Evolutionary conservation across 2,113 vertebrate species (phyloP), one percentile per base, ranked within the genome.

Genomic region (Centropus bengalensis): DNA sequence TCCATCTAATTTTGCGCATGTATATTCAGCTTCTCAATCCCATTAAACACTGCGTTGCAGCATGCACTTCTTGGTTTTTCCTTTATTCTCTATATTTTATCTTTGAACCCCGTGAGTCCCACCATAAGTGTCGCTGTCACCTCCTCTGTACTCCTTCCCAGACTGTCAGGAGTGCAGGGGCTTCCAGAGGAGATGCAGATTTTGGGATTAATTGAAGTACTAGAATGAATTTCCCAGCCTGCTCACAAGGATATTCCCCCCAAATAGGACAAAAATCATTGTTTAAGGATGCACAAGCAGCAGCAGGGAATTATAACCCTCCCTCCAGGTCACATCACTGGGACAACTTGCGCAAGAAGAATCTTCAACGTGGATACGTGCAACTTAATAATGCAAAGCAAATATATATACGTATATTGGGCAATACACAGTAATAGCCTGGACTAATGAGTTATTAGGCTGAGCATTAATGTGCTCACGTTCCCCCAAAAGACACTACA

Each of bases 1-100:
- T 21, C 82, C 82, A 73, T 14, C 5, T 8, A 8, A 54, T 85
- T 92, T 81, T 77, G 51, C 21, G 1, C 55, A 28, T 96, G 95
- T 96, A 30, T 88, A 76, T 54, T 15, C 63, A 87, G 75, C 58
- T 91, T 93, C 71, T 76, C 54, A 1, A 93, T 87, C 30, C 27
- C 85, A 96, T 96, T 96, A 96, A 96, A 96, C 12, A 66, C 36
- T 94, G 38, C 78, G 78, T 52, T 76, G 82, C 75, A 91, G 75
- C 95, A 91, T 11, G 28, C n/a, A 40, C 49, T 28, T 93, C 18
- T 62, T 55, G 79, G 45, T 51, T 96, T 91, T 91, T 62, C 59
- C 24, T 82, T 89, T 91, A 75, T 79, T 75, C 52, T 45, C 58
- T 19, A 2, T 19, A 1, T 28, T 64, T 81, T 6, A 16, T 52